Base-by-base conservation (phyloP, 2,888 invertebrate species). In the Notodonta dromedarius region DNA sequence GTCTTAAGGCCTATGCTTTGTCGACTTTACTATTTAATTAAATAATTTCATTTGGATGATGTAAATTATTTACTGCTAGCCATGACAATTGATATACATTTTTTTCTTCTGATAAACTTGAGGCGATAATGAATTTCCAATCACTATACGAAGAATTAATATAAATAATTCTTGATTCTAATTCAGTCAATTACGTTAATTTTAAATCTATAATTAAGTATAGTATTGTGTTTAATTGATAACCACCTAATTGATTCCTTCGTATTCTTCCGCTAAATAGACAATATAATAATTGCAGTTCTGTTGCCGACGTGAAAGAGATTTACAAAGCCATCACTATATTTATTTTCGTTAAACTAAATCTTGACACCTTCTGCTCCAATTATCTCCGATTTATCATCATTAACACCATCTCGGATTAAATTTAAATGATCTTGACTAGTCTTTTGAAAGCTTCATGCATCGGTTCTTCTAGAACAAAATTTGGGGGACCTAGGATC, bases 381-480 rank as follows among this genome's bases (percentile, higher is more conserved):
- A 53, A 53, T 53, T 53, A 35, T 53, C 35, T n/a, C 35, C 11
- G 53, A 35, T 13, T 46, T 46, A 46, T 32, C 50, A 35, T 4
- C 13, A 35, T 35, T 53, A 5, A 24, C 52, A 12, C 52, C 14
- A 52, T 52, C 13, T 35, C 35, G 53, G 53, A 53, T 53, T 53
- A 53, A 32, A 53, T 35, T 32, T 35, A 35, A 13, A 53, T n/a
- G 46, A 11, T 68, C 58, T 68, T 68, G 59, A 60, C 46, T 68
- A 56, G 46, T 53, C 35, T 53, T 76, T 75, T 67, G 48, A 56
- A 46, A 32, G 53, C 48, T 64, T 63, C 63, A 66, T 58, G 61
- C 61, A 54, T 53, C 53, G 53, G 35, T 35, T 53, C 4, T 35
- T 53, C 53, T 53, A n/a, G 53, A 53, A 6, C 53, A 53, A 53